phyloP scores from a whole-genome alignment of 2,797 vertebrate genomes.

The Syngnathus rostellatus region DNA sequence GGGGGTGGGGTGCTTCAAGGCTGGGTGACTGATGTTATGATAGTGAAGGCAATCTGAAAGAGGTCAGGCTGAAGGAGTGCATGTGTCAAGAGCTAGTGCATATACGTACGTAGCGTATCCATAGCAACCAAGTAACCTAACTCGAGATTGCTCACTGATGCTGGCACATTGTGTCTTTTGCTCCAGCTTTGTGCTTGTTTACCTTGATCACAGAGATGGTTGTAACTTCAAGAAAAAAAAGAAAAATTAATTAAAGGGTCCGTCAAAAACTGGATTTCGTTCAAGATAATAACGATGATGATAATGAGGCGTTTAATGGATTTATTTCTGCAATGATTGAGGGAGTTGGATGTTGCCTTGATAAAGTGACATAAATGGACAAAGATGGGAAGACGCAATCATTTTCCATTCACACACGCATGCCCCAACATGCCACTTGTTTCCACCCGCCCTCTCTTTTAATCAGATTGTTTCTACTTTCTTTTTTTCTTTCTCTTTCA shows the following conservation, averaged over 20 bases:
- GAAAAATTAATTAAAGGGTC: not conserved
- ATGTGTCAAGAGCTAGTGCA: constrained; percentile 44
- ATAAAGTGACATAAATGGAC: constrained; percentile 16
- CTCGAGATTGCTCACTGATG: constrained; percentile 31
- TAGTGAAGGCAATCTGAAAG: constrained; percentile 53
- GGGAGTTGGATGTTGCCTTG: not conserved
- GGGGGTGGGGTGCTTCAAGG: constrained; percentile 19
- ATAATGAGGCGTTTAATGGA: too few relatives aligned
- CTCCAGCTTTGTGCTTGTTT: constrained; percentile 7
- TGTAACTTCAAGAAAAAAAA: too few relatives aligned
- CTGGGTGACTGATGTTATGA: constrained; percentile 53
- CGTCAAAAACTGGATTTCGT: too few relatives aligned
- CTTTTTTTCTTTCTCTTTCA: not conserved
- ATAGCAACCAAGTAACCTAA: constrained; percentile 47
- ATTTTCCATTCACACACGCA: constrained; percentile 13
- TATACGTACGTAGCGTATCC: constrained; percentile 44
- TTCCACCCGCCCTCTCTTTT: not conserved
- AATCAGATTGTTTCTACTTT: not conserved
- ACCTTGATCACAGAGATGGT: not conserved
- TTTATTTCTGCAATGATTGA: too few relatives aligned
- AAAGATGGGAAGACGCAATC: not conserved
- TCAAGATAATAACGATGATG: too few relatives aligned
- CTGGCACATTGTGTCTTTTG: constrained; percentile 27
- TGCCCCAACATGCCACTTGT: constrained; percentile 20
- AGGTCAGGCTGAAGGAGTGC: constrained; percentile 43